These are phyloP conservation scores for Vesta saturnalis DNA, from an alignment of 2,888 invertebrate species.

Conservation along the genomic window DNA sequence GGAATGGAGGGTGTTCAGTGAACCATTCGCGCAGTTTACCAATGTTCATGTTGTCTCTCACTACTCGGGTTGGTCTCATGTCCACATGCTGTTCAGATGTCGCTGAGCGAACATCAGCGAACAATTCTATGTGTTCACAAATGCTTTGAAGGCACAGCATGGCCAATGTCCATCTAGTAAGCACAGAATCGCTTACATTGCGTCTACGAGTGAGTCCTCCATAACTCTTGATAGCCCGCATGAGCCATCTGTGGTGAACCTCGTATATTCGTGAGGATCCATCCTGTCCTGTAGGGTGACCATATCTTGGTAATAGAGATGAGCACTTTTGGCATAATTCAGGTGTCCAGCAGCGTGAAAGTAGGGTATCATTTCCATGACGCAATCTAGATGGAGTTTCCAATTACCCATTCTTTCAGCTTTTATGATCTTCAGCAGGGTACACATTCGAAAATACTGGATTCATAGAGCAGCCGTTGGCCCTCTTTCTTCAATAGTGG, in stretches of 20 bases:
- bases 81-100: too few species aligned
- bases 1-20: neutral
- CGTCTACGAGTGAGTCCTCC: neutral
- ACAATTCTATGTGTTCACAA: neutral
- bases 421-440: conserved; percentile 48
- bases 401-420: conserved; percentile 44
- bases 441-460: conserved; percentile 47
- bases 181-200: neutral
- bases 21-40: conserved; percentile 24
- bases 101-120: neutral
- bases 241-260: conserved; percentile 35
- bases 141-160: neutral
- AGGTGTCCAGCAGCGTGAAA: too few species aligned
- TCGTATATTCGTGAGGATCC: conserved; percentile 37
- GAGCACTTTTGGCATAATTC: conserved; percentile 50
- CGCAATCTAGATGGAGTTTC: conserved; percentile 12
- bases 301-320: conserved; percentile 56
- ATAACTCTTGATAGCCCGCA: too few species aligned
- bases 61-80: conserved; percentile 8
- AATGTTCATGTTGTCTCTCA: conserved; percentile 14
- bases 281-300: conserved; percentile 42
- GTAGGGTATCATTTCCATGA: conserved; percentile 42
- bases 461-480: conserved; percentile 47
- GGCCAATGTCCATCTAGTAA: neutral
- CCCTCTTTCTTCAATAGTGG: conserved; percentile 38